Conservation (phyloP, 2,113 vertebrate genomes). For the Chaenogobius annularis region DNA sequence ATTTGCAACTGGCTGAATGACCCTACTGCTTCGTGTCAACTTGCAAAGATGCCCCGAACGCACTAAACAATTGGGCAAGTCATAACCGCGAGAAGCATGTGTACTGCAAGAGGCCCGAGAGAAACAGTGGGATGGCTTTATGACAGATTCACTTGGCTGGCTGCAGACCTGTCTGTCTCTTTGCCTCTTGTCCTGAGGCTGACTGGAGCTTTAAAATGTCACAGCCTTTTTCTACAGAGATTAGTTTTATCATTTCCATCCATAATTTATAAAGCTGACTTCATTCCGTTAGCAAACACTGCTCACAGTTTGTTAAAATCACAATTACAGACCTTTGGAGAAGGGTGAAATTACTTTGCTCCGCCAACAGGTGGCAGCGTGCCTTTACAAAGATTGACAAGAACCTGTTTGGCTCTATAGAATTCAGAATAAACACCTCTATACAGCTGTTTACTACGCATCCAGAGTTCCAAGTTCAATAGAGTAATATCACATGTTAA, state of each 20-base stretch:
- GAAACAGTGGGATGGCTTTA: constrained; percentile 23
- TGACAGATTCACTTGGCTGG: constrained; percentile 10
- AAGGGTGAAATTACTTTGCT: background rate
- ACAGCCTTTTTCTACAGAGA: constrained; percentile 36
- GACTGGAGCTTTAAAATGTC: constrained; percentile 19
- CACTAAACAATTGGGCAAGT: constrained; percentile 26
- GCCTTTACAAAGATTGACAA: background rate
- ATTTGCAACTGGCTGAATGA: constrained; percentile 27
- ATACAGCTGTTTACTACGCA: background rate
- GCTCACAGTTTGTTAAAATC: constrained; percentile 41
- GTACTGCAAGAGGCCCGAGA: background rate
- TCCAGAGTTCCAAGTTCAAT: background rate
- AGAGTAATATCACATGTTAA: background rate
- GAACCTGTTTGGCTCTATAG: background rate
- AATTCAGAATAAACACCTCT: background rate
- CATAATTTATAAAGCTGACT: constrained; percentile 48
- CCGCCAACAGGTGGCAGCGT: background rate
- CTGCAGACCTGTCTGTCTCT: constrained; percentile 7
- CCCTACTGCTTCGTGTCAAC: constrained; percentile 30
- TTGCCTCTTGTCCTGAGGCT: constrained; percentile 16
- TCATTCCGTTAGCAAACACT: constrained; percentile 43
- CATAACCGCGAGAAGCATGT: background rate
- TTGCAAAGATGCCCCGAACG: constrained; percentile 32
- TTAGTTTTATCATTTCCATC: constrained; percentile 46
- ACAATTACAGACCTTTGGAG: constrained; percentile 7